These are phyloP conservation scores for Buathra laborator DNA, from an alignment of 2,888 invertebrate species.

Conservation along the genomic window DNA sequence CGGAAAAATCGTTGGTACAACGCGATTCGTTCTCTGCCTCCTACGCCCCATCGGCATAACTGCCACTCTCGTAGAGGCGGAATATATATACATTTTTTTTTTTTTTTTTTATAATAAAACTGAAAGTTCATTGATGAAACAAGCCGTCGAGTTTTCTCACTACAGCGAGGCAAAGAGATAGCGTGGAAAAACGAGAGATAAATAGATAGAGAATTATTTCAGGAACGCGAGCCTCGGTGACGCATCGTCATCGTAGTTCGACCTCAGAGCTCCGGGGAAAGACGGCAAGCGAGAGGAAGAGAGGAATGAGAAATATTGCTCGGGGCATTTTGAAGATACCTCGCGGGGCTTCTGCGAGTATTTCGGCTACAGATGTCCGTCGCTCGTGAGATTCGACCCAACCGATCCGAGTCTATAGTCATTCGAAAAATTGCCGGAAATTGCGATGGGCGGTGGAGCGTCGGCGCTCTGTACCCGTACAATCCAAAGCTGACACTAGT, in stretches of 20 bases:
- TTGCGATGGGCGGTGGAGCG: slow-evolving; percentile 38
- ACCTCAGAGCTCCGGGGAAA: slow-evolving; percentile 4
- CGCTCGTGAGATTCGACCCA: background rate
- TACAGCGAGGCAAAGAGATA: background rate
- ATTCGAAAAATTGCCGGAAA: slow-evolving; percentile 60
- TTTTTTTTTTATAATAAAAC: background rate
- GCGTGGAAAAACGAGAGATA: slow-evolving; percentile 29
- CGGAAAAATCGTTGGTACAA: slow-evolving; percentile 8
- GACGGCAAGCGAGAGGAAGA: slow-evolving; percentile 11
- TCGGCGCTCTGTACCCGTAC: too few species aligned
- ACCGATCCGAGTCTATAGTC: slow-evolving; percentile 30
- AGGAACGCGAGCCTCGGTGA: slow-evolving; percentile 26
- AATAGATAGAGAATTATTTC: slow-evolving; percentile 48
- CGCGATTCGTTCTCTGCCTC: too few species aligned
- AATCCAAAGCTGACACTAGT: too few species aligned
- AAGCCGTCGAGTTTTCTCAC: too few species aligned
- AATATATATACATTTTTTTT: background rate
- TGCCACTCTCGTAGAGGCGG: background rate
- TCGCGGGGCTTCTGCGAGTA: slow-evolving; percentile 7
- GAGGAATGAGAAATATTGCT: slow-evolving; percentile 17
- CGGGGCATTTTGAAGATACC: slow-evolving; percentile 25
- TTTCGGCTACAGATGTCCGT: slow-evolving; percentile 10
- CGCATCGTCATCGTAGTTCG: slow-evolving; percentile 32
- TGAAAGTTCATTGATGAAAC: too few species aligned
- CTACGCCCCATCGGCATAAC: too few species aligned